A percentile compares a stretch with the other conserved stretches of the same genome.
phyloP scores from a whole-genome alignment of 2,113 vertebrate species.

The Notiomystis cincta region DNA sequence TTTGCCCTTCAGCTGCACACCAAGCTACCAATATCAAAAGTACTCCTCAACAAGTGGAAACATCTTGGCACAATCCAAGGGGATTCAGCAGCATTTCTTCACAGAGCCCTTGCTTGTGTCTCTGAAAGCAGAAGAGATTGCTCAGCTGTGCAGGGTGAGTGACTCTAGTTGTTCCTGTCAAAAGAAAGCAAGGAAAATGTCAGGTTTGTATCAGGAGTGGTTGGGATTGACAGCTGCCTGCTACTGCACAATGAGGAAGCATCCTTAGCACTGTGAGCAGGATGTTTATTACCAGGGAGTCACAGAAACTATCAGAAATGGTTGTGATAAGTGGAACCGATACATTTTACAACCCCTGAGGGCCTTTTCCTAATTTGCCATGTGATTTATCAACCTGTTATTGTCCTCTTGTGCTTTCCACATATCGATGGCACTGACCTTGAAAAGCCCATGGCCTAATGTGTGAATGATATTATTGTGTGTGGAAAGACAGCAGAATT shows the following conservation, averaged over 20 bases:
- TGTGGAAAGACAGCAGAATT: conserved; percentile 16
- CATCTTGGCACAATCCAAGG: not conserved
- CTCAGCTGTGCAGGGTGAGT: not conserved
- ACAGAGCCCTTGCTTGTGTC: fast-evolving
- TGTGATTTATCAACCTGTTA: conserved; percentile 53
- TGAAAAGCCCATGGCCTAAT: conserved; percentile 22
- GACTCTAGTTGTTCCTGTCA: not conserved
- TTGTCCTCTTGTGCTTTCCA: conserved; percentile 42
- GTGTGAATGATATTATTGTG: not conserved
- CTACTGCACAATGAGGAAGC: not conserved
- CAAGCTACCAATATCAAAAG: not conserved
- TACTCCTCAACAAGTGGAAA: not conserved
- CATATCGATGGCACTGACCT: conserved; percentile 40
- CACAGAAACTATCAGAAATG: conserved; percentile 6
- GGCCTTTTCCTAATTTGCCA: conserved; percentile 53
- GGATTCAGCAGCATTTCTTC: not conserved
- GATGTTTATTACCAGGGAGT: conserved; percentile 14
- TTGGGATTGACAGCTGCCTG: not conserved
- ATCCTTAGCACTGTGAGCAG: not conserved
- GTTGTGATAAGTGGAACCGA: conserved; percentile 24
- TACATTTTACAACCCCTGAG: conserved; percentile 24
- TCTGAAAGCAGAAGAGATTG: not conserved
- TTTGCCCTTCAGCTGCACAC: not conserved
- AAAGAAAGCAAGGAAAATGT: not conserved
- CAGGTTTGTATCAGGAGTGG: not conserved